Base-by-base conservation (phyloP, 2,797 vertebrate species). In the Tadarida brasiliensis region DNA sequence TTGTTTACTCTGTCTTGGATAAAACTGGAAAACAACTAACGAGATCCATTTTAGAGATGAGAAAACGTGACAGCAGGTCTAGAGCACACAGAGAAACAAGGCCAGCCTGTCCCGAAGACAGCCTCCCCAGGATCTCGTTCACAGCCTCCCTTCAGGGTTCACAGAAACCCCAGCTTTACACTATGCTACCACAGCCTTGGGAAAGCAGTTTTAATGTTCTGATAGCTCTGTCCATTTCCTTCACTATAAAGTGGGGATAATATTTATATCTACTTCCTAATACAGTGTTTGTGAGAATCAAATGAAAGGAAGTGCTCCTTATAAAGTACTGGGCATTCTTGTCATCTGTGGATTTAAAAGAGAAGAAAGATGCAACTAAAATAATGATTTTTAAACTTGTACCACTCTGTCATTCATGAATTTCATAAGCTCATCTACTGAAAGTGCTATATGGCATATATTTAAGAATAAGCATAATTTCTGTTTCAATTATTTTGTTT, bases 401-500 rank as follows among this genome's bases (percentile, higher is more conserved):
- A 54, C 70, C 56, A 77, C 16, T 54, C 49, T 87, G 24, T 84
- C 63, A 93, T 68, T 68, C 57, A 73, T 15, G 22, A 82, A 77
- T 91, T 84, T 68, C 33, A 76, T 30, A 51, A 39, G n/a, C 19
- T 54, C 22, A 71, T 70, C 26, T 88, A 47, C 70, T 87, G 39
- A 89, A 96, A 94, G 49, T 67, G 51, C 57, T 86, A n/a, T 24
- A 16, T 65, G 33, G 30, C 16, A 81, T 47, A 54, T 57, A 84
- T 82, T 68, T 56, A 87, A 94, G 47, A 96, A 90, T 15, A 57
- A 91, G 63, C 16, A 81, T 33, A 74, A 68, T 20, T 77, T 93
- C 68, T 47, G 22, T 93, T 90, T 82, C 56, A 74, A 49, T 94
- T 89, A 93, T 93, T 94, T 82, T 94, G 65, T 84, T 77, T 85